These are phyloP conservation scores for Climacteris rufus DNA, from an alignment of 2,113 vertebrate species.

Conservation along the genomic window DNA sequence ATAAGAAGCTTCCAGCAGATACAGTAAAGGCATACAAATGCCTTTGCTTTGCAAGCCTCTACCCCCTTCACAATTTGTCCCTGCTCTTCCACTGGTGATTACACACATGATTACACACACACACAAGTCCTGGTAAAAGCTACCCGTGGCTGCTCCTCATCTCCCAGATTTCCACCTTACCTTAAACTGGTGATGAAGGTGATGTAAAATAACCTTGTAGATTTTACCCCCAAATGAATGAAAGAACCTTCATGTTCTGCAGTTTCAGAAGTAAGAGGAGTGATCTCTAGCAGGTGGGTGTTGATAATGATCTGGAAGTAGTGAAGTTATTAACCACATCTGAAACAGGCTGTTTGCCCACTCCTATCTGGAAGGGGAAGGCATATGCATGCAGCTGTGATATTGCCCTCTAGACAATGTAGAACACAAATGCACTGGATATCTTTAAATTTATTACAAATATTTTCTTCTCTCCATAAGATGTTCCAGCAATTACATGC, in stretches of 20 bases:
- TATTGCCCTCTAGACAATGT: neutral
- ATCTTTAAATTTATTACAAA: neutral
- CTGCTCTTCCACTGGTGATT: neutral
- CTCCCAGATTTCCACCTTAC: neutral
- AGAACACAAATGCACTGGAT: neutral
- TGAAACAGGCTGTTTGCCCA: neutral
- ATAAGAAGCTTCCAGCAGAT: neutral
- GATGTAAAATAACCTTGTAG: neutral
- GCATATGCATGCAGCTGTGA: neutral
- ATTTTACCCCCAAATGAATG: neutral
- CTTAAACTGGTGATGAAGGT: neutral
- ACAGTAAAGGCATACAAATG: neutral
- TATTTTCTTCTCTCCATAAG: neutral
- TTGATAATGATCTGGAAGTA: neutral
- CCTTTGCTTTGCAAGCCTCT: neutral
- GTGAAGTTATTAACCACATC: neutral
- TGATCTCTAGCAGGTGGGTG: neutral
- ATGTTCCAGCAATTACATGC: neutral
- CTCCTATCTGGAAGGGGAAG: neutral
- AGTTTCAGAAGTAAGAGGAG: no score
- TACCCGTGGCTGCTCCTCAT: neutral
- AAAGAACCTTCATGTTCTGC: neutral
- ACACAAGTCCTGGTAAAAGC: neutral
- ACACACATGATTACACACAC: fast-evolving
- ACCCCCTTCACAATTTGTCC: fast-evolving